Base-by-base conservation (phyloP, 2,888 invertebrate genomes). In the Drosophila ustulata region DNA sequence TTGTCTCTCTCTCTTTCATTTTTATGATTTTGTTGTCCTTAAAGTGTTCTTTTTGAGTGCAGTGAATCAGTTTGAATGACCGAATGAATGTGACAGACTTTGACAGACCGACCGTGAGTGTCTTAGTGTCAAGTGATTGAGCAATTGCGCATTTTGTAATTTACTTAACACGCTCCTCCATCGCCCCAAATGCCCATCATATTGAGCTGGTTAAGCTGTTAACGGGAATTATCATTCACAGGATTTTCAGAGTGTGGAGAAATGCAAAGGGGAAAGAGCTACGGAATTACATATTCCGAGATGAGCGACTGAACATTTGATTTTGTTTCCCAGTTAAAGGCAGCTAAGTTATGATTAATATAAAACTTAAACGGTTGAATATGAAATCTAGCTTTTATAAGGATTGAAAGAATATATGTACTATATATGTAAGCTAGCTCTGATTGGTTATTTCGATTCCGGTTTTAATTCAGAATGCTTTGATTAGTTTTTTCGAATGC, bases 131-230 rank as follows among this genome's bases (percentile, higher is more conserved):
- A 64, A 76, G 46, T 53, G 77, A 75, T 75, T 76, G 73, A 62
- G 68, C 75, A 75, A 72, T 75, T 75, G 73, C 37, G 51, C 77
- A 75, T 47, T 45, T 39, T 34, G 43, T 67, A 67, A 71, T 67
- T 71, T 61, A 67, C 63, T 71, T 64, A 63, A 63, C 67, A 64
- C 55, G 58, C 73, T 63, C 30, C 55, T 46, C 47, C 11, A 34
- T 13, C 9, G 5, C 11, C 34, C 43, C 49, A 52, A 34, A 57
- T 49, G n/a, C 18, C 18, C 23, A 18, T 11, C n/a, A n/a, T 34
- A 47, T 63, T 45, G 23, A 49, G 37, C 62, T 53, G 49, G 28
- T 41, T 61, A 50, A 41, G 43, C 39, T n/a, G 25, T 28, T 34
- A 7, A 32, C n/a, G 2, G 37, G n/a, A 37, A 37, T 39, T 39